Base-by-base conservation (phyloP, 2,888 invertebrate genomes). In the Athripsodes cinereus region DNA sequence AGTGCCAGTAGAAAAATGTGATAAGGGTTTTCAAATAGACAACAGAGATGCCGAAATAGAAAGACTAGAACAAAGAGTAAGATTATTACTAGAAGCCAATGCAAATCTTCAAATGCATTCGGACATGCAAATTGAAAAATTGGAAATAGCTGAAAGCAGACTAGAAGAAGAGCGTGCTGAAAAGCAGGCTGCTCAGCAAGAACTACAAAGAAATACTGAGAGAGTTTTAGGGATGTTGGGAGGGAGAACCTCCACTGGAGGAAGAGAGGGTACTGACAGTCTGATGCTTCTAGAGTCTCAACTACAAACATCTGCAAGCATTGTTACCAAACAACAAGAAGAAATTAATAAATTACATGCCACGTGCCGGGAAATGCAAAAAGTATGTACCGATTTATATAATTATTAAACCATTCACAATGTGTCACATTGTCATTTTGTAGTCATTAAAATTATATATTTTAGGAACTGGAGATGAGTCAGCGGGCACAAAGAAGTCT, bases 271-370 rank as follows among this genome's bases (percentile, higher is more conserved):
- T 2, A 82, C 81, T 51, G 89, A 90, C 55, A 90, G 90, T 67
- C 78, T 91, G 54, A 76, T 88, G 20, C 87, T 90, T 62, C 70
- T 91, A 55, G 91, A 91, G 68, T 84, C 84, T 13, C 87, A 89
- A 67, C 80, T 90, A 61, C 84, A 87, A 65, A 80, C 88, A 53
- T 87, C 90, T 2, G 85, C 88, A 20, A 85, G 88, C 69, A 81
- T 89, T 58, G 82, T 91, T 2, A 80, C 86, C 53, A 81, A 84
- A 66, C 90, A 91, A 62, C 88, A 90, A 66, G 76, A 84, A 31
- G 90, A 92, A 74, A 87, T 91, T 53, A 84, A 85, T 21, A 79
- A 85, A 64, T 70, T 91, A 54, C 80, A 90, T 55, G 81, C 83
- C 2, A 77, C 85, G 62, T 89, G 90, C 68, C 81, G 87, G 64